phyloP scores from a whole-genome alignment of 2,888 invertebrate genomes.

The Microchrysa polita region DNA sequence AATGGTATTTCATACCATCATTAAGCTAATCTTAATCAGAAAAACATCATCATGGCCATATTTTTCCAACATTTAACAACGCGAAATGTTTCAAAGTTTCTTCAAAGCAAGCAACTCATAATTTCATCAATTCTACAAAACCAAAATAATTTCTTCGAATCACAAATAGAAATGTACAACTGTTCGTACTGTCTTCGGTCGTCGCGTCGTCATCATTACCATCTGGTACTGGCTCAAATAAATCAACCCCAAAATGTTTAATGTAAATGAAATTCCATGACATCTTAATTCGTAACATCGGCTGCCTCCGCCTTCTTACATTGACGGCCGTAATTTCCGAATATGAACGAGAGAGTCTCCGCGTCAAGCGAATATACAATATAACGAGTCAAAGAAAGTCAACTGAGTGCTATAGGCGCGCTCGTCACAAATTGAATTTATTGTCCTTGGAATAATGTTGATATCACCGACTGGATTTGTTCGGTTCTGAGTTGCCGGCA shows the following conservation, averaged over 20 bases:
- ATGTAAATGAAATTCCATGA: constrained; percentile 5
- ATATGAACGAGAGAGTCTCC: neutral
- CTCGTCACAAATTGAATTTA: constrained; percentile 12
- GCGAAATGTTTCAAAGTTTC: too few relatives aligned
- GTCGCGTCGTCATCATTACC: too few relatives aligned
- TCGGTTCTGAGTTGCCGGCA: too few relatives aligned
- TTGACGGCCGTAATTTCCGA: neutral
- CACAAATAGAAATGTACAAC: neutral
- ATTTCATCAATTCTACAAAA: too few relatives aligned
- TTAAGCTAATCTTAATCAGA: too few relatives aligned
- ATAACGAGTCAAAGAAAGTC: constrained; percentile 23
- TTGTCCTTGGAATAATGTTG: constrained; percentile 6
- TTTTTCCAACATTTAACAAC: too few relatives aligned
- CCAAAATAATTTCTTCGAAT: neutral
- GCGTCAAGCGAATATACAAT: neutral
- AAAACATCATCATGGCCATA: too few relatives aligned
- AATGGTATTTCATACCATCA: too few relatives aligned
- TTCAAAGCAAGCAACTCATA: too few relatives aligned
- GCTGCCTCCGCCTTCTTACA: neutral
- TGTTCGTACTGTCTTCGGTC: too few relatives aligned
- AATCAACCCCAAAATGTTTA: neutral
- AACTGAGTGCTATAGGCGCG: neutral
- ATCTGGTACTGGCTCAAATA: neutral
- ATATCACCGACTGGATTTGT: neutral
- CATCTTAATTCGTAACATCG: neutral